Evolutionary conservation across 2,797 vertebrate species (phyloP).

Genomic region (Champsocephalus gunnari): DNA sequence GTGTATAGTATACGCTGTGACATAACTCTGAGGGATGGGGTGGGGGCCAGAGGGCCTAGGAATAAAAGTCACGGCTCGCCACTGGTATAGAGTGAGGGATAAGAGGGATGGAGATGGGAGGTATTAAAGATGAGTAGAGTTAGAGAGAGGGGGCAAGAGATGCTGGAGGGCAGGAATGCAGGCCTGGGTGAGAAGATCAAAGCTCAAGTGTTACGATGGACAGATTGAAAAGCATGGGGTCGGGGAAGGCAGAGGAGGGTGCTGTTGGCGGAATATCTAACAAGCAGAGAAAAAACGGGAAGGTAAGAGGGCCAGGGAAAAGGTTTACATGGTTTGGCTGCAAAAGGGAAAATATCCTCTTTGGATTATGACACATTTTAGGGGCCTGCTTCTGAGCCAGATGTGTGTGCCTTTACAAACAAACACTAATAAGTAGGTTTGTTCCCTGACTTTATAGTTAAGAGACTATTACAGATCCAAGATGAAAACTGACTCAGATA

Average conservation of each 20-base stretch:
- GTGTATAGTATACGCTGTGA: too few relatives aligned
- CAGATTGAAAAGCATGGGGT: conserved; percentile 73
- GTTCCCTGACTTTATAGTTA: too few relatives aligned
- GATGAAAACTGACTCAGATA: too few relatives aligned
- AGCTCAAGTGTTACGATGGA: conserved; percentile 76
- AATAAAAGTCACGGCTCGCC: too few relatives aligned
- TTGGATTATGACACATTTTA: conserved; percentile 57
- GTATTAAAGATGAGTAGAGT: conserved; percentile 72
- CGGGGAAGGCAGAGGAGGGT: conserved; percentile 42
- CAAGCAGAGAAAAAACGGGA: conserved; percentile 35
- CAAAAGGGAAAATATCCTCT: conserved; percentile 59
- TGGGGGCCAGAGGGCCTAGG: too few relatives aligned
- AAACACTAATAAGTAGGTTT: too few relatives aligned
- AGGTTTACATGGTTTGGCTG: conserved; percentile 51
- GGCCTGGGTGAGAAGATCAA: conserved; percentile 78
- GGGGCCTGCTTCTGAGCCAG: conserved; percentile 31
- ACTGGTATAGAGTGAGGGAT: conserved; percentile 26
- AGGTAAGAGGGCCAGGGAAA: conserved; percentile 18
- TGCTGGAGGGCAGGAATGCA: conserved; percentile 64
- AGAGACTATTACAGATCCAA: too few relatives aligned
- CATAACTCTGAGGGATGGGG: too few relatives aligned
- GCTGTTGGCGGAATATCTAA: conserved; percentile 70
- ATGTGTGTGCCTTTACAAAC: conserved; percentile 12
- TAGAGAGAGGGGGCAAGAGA: conserved; percentile 42
- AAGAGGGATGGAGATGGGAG: conserved; percentile 63